Evolutionary conservation across 2,888 invertebrate genomes (phyloP).

Genomic region (Apantesis nais): DNA sequence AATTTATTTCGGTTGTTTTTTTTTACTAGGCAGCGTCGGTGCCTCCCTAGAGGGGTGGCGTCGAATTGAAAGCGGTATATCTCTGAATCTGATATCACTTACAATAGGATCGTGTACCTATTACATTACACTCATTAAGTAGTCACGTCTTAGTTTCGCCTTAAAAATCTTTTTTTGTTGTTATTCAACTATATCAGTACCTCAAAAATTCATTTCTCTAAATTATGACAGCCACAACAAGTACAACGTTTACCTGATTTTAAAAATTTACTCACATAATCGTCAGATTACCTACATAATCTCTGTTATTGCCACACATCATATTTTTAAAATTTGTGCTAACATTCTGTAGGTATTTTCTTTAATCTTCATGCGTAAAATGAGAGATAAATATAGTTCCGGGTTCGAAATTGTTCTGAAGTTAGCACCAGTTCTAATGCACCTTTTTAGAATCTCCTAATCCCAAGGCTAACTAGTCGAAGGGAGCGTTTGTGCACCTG

Average conservation of each 20-base stretch:
- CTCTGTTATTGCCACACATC: conserved; percentile 11
- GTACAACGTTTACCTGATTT: neutral
- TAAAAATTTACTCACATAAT: conserved; percentile 8
- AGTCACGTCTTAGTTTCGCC: neutral
- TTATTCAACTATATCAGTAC: neutral
- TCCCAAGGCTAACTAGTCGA: no score
- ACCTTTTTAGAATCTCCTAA: no score
- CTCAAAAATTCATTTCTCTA: neutral
- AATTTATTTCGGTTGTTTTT: conserved; percentile 9
- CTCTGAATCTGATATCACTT: neutral
- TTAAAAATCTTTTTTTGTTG: neutral
- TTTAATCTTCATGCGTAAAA: neutral
- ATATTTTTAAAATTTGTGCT: conserved; percentile 9
- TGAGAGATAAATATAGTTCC: neutral
- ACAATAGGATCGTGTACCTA: neutral
- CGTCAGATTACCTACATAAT: conserved; percentile 18
- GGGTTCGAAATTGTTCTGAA: neutral
- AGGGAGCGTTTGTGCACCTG: no score
- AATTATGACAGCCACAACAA: neutral
- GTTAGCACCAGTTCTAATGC: neutral
- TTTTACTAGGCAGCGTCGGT: neutral
- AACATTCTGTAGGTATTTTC: conserved; percentile 1
- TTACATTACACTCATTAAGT: neutral
- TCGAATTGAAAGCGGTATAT: neutral
- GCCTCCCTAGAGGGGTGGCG: neutral